Evolutionary conservation across 2,888 invertebrate species (phyloP).

Genomic region (Eupithecia exiguata): DNA sequence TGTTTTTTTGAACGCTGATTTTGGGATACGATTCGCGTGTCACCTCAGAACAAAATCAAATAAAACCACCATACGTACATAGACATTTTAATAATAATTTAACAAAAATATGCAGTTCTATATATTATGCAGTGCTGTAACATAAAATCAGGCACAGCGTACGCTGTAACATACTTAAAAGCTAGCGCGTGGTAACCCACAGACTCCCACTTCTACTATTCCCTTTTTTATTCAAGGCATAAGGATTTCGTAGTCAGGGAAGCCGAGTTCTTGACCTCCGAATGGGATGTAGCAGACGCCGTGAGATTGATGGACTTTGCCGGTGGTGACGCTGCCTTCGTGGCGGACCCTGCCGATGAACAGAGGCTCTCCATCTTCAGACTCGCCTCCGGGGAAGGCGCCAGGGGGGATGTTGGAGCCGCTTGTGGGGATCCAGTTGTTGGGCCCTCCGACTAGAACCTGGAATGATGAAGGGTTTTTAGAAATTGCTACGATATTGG

Average conservation of each 20-base stretch:
- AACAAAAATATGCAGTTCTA: conserved; percentile 47
- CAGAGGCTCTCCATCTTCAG: conserved; percentile 89
- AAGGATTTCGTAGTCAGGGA: conserved; percentile 92
- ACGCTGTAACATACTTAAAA: conserved; percentile 41
- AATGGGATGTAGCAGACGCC: conserved; percentile 93
- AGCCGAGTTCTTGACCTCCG: conserved; percentile 90
- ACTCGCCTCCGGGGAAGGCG: conserved; percentile 88
- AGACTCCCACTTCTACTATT: not conserved
- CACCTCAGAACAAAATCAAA: not conserved
- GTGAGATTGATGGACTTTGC: conserved; percentile 89
- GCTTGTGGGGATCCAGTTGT: conserved; percentile 88
- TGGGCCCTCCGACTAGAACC: conserved; percentile 85
- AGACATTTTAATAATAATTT: conserved; percentile 44
- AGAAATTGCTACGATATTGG: not conserved
- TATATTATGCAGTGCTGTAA: conserved; percentile 59
- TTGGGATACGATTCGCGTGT: too few relatives aligned
- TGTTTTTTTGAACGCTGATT: too few relatives aligned
- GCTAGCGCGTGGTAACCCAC: conserved; percentile 32
- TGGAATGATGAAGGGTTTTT: conserved; percentile 43
- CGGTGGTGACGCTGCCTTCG: conserved; percentile 5
- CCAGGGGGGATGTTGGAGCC: conserved; percentile 89
- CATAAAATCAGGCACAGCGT: conserved; percentile 49
- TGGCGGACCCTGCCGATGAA: conserved; percentile 6
- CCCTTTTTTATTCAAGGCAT: conserved; percentile 61
- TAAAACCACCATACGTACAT: conserved; percentile 29